Base-by-base conservation (phyloP, 1,140 invertebrate genomes). In the Lordiphosa mommai region DNA sequence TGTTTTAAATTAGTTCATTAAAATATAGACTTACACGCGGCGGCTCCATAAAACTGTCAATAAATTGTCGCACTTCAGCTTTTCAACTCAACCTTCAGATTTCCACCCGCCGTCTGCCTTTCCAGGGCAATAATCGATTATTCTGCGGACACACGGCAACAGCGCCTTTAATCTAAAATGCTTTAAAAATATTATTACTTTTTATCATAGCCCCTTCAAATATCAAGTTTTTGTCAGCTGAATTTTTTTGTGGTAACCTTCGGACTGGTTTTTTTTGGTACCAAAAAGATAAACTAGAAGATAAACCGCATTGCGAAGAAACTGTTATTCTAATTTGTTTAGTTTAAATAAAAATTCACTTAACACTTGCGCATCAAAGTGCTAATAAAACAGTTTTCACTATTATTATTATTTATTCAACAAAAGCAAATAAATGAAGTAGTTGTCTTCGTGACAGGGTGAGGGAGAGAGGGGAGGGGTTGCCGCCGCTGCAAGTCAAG, bases 101-200 rank as follows among this genome's bases (percentile, higher is more conserved):
- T 27, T 49, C 43, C 16, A 30, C 46, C 23, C 37, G 46, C 44
- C 17, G 47, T 40, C 34, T 13, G 9, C 30, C 10, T 30, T 48
- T 70, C 61, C 46, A 27, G 30, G 61, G 36, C 64, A 82, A 73
- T 60, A 80, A 80, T 80, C 76, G 73, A 80, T 80, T 71, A 67
- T 56, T 64, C 29, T 33, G 46, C 17, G 55, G 13, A 20, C 40
- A 32, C 50, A 57, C 64, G 66, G 59, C 59, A 68, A 56, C 41
- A 38, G 17, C 43, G 52, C 41, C 43, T 36, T 64, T 65, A 52
- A 64, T 64, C 57, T 52, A 32, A 32, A 46, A 46, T 41, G 50
- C 20, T 13, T 46, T 47, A 41, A 58, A 46, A 40, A 13, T 13
- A 29, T 36, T 34, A 40, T 27, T 27, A 29, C 10, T 44, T 44